Conservation (phyloP, 2,113 vertebrate genomes). For the Hemicordylus capensis region DNA sequence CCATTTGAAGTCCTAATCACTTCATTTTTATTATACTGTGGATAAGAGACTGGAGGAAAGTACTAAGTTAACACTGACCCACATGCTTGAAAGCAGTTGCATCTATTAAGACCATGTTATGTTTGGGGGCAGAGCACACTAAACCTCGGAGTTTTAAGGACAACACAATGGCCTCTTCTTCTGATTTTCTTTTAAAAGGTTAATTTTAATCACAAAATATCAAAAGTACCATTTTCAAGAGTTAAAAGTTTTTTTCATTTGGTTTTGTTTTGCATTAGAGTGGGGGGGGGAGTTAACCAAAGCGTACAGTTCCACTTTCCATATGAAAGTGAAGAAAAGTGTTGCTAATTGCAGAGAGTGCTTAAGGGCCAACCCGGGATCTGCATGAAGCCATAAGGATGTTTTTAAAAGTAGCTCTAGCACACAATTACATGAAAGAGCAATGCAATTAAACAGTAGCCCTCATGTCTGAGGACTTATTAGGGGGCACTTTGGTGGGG, state of each 20-base stretch:
- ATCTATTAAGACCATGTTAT: slow-evolving; percentile 34
- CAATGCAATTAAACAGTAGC: slow-evolving; percentile 48
- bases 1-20: not conserved
- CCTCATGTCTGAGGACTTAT: slow-evolving; percentile 33
- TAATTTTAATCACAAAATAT: slow-evolving; percentile 41
- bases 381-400: slow-evolving; percentile 57
- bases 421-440: slow-evolving; percentile 54
- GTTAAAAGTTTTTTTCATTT: not conserved
- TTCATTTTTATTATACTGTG: slow-evolving; percentile 6
- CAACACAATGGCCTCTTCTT: slow-evolving; percentile 35
- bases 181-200: slow-evolving; percentile 25
- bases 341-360: slow-evolving; percentile 58
- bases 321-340: slow-evolving; percentile 59
- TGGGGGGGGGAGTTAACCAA: not conserved
- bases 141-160: slow-evolving; percentile 31
- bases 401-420: slow-evolving; percentile 55
- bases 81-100: slow-evolving; percentile 19
- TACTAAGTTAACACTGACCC: not conserved
- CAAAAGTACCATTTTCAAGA: slow-evolving; percentile 50
- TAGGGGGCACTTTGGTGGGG: slow-evolving; percentile 20
- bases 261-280: too few species aligned
- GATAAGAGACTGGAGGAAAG: not conserved
- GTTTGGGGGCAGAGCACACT: slow-evolving; percentile 12
- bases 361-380: slow-evolving; percentile 48
- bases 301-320: slow-evolving; percentile 57